A percentile compares a stretch with the other conserved stretches of the same genome.
Conservation (phyloP, 2,888 invertebrate species). For the Tridacna gigas region DNA sequence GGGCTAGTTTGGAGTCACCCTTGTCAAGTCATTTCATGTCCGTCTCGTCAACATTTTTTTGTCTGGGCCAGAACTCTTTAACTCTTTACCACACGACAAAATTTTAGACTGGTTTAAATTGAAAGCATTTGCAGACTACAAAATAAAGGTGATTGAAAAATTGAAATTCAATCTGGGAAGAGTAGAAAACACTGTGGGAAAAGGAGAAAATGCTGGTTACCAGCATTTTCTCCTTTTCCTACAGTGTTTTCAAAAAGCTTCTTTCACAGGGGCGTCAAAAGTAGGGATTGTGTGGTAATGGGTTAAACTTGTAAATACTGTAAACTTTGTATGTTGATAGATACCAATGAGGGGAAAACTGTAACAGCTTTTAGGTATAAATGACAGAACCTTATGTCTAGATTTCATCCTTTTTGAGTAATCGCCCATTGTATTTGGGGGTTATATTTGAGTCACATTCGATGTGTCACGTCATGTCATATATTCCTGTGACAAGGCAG, state of each 20-base stretch:
- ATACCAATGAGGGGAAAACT: not conserved
- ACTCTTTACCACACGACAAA: too few relatives aligned
- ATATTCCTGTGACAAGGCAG: not conserved
- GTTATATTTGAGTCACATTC: not conserved
- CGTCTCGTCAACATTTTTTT: not conserved
- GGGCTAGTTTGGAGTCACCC: not conserved
- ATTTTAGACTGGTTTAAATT: too few relatives aligned
- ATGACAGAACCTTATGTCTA: not conserved
- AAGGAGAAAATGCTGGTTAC: too few relatives aligned
- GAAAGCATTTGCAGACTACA: too few relatives aligned
- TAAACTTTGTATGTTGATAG: not conserved
- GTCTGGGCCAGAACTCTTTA: not conserved
- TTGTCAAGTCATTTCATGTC: not conserved
- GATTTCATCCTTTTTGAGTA: not conserved
- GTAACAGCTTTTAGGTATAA: not conserved
- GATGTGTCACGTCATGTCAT: conserved; percentile 9
- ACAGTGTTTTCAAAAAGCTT: too few relatives aligned
- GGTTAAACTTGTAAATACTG: not conserved
- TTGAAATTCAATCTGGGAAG: too few relatives aligned
- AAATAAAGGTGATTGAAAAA: too few relatives aligned
- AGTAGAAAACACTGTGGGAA: too few relatives aligned
- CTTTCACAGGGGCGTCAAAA: too few relatives aligned
- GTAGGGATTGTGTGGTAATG: too few relatives aligned
- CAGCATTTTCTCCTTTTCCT: too few relatives aligned
- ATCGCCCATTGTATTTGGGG: not conserved